Base-by-base conservation (phyloP, 2,113 vertebrate genomes). In the Amblyornis subalaris region DNA sequence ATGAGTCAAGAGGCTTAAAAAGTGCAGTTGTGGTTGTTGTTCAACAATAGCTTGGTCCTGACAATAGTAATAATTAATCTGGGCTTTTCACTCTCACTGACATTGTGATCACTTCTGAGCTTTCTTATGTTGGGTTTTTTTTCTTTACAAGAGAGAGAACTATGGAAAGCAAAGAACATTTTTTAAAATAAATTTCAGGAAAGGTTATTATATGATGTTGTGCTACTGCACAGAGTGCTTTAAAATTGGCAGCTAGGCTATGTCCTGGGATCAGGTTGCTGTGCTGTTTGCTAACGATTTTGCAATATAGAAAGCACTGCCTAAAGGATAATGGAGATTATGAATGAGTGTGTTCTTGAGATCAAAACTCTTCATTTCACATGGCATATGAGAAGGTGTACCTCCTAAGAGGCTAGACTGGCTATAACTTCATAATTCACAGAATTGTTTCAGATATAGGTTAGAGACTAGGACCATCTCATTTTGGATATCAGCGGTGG, bases 281-380 rank as follows among this genome's bases (percentile, higher is more conserved):
- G 47, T 81, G 50, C 42, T 93, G 42, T 61, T 95, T 80, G 29
- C 26, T 78, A 86, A 92, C 81, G 38, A 93, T 73, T 95, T 77
- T 74, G 53, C 26, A 74, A 64, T 45, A 64, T 5, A 69, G 40
- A 94, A 95, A 90, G 24, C 61, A 72, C 12, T 85, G 69, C 85
- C 79, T 91, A 42, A 64, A 93, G 84, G 65, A 85, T 94, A 83
- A 93, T 75, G 62, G 92, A 91, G 45, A 78, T 64, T 90, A 90
- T 47, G 64, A 93, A 94, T 54, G 36, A 91, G 35, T 66, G 17
- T 61, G 26, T 48, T 71, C 69, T 76, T 88, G 85, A 65, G 58
- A 90, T 65, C 29, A 93, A 78, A 83, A 79, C 42, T 65, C 71
- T 87, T 83, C n/a, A 61, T 71, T 90, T 90, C 73, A 67, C 25